A percentile compares a stretch with the other conserved stretches of the same genome.
Evolutionary conservation across 2,797 vertebrate genomes (phyloP).

Genomic region (Cichlasoma orientale): DNA sequence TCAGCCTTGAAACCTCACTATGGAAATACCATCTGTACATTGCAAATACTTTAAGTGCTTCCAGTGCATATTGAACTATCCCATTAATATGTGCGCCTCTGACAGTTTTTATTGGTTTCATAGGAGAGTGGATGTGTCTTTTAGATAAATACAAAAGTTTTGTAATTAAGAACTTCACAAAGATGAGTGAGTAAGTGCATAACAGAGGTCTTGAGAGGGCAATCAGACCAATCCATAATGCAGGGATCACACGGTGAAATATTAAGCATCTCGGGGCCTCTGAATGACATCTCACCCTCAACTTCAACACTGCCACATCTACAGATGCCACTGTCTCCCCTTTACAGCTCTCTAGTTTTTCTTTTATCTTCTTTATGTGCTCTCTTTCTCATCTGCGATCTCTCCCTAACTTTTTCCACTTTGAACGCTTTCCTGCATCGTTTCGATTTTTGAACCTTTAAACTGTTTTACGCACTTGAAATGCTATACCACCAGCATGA

Average conservation of each 20-base stretch:
- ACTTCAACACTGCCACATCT: constrained; percentile 68
- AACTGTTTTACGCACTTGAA: neutral
- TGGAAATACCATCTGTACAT: constrained; percentile 49
- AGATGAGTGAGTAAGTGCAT: constrained; percentile 44
- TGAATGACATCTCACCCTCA: constrained; percentile 76
- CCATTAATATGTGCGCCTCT: neutral
- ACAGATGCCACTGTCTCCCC: constrained; percentile 48
- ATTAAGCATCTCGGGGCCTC: constrained; percentile 77
- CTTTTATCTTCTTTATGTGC: constrained; percentile 34
- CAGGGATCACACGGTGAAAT: constrained; percentile 76
- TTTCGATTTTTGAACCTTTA: constrained; percentile 10
- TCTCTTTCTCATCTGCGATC: neutral
- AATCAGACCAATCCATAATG: constrained; percentile 77
- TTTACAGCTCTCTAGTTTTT: constrained; percentile 28
- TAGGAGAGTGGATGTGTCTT: constrained; percentile 1
- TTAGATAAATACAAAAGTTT: constrained; percentile 56
- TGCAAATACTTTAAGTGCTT: constrained; percentile 25
- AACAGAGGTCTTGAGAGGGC: constrained; percentile 73
- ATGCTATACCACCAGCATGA: neutral
- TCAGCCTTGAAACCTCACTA: constrained; percentile 43
- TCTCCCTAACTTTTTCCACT: constrained; percentile 1
- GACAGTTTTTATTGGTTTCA: neutral
- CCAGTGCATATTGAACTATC: constrained; percentile 19
- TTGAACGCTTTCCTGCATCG: neutral
- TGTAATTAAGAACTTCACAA: constrained; percentile 49